A percentile compares a stretch with the other conserved stretches of the same genome.
phyloP scores from a whole-genome alignment of 1,140 invertebrate species.

The Drosophila pectinifera region DNA sequence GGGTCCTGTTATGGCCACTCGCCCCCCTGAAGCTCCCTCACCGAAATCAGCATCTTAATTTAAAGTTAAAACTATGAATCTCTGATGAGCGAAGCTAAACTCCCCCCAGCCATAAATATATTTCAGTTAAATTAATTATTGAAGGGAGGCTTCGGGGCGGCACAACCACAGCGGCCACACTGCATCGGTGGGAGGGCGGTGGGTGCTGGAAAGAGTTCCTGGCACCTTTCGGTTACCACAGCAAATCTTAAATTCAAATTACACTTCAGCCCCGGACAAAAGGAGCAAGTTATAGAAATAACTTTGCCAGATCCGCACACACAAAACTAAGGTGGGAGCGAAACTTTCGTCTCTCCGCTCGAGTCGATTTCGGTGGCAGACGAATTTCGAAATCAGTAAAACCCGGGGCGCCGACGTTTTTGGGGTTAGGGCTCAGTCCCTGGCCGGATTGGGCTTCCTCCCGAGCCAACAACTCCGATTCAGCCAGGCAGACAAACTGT shows the following conservation, averaged over 20 bases:
- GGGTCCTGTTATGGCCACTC: constrained; percentile 23
- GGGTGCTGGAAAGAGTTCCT: constrained; percentile 11
- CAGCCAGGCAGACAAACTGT: constrained; percentile 73
- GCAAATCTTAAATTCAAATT: constrained; percentile 84
- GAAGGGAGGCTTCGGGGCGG: constrained; percentile 21
- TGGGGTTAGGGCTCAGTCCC: constrained; percentile 47
- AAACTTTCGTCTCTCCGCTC: constrained; percentile 62
- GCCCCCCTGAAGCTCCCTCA: background rate
- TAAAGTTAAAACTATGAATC: constrained; percentile 80
- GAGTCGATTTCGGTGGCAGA: constrained; percentile 73
- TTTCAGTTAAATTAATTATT: constrained; percentile 79
- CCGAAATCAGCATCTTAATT: constrained; percentile 60
- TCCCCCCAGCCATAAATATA: constrained; percentile 45
- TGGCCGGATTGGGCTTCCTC: background rate
- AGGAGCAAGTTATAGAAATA: constrained; percentile 77
- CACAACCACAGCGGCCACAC: constrained; percentile 26
- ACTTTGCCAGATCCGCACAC: constrained; percentile 48
- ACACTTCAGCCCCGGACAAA: constrained; percentile 74
- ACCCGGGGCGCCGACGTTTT: constrained; percentile 73
- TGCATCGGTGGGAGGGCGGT: constrained; percentile 1
- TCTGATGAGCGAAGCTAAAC: constrained; percentile 53
- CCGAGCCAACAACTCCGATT: constrained; percentile 20
- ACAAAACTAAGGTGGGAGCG: constrained; percentile 14
- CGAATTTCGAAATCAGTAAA: constrained; percentile 80
- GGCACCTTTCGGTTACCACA: constrained; percentile 69